A percentile compares a stretch with the other conserved stretches of the same genome.
Conservation (phyloP, 2,888 invertebrate genomes). For the Sesamia inferens region DNA sequence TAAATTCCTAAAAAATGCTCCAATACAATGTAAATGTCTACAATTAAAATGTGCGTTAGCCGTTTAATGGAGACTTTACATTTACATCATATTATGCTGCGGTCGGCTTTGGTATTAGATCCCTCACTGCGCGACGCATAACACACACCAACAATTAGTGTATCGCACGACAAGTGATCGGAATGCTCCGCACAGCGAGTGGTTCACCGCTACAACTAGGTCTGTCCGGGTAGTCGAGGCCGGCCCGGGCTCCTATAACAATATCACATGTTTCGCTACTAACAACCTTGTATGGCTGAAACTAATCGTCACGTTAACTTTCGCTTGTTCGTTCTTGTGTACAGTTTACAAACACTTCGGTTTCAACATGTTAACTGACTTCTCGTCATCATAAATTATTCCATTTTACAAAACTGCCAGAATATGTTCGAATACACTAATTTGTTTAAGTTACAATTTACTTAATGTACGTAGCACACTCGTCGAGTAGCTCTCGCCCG, state of each 20-base stretch:
- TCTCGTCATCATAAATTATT: constrained; percentile 62
- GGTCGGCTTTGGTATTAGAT: constrained; percentile 28
- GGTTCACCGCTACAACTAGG: constrained; percentile 1
- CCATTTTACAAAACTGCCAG: constrained; percentile 69
- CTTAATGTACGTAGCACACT: constrained; percentile 44
- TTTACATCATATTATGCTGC: constrained; percentile 37
- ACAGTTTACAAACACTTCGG: constrained; percentile 65
- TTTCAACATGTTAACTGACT: constrained; percentile 66
- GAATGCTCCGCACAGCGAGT: constrained; percentile 7
- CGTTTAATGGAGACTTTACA: constrained; percentile 42
- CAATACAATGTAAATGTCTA: constrained; percentile 52
- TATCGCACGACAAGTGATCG: constrained; percentile 27
- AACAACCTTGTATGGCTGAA: constrained; percentile 76
- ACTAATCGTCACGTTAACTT: constrained; percentile 83
- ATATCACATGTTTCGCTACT: constrained; percentile 77
- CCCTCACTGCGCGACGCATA: constrained; percentile 25
- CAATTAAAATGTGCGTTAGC: constrained; percentile 59
- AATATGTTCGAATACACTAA: constrained; percentile 55
- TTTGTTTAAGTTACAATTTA: constrained; percentile 53
- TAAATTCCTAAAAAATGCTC: constrained; percentile 45
- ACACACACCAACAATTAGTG: constrained; percentile 21
- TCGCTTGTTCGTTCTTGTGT: constrained; percentile 74
- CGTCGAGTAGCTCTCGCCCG: constrained; percentile 42
- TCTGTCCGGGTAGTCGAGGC: constrained; percentile 57
- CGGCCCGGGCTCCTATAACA: constrained; percentile 75